Evolutionary conservation across 2,888 invertebrate species (phyloP).

Genomic region (Agonopterix alstromeriana): DNA sequence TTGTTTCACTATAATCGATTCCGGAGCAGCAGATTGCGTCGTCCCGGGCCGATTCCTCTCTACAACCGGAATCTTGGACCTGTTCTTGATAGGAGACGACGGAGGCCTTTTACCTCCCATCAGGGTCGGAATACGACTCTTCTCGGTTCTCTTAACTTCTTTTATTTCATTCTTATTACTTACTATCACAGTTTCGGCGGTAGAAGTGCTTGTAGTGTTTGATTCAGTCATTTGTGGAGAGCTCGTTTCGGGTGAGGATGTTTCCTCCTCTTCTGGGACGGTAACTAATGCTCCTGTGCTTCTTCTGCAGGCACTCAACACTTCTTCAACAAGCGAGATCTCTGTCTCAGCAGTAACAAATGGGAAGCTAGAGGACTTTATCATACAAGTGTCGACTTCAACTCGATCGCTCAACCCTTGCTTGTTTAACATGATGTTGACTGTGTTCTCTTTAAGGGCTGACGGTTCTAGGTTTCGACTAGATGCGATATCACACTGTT

Average conservation of each 20-base stretch:
- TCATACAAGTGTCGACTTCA: slow-evolving; percentile 40
- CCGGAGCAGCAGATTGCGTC: slow-evolving; percentile 32
- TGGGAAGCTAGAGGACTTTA: slow-evolving; percentile 59
- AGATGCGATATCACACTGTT: slow-evolving; percentile 46
- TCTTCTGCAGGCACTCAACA: slow-evolving; percentile 60
- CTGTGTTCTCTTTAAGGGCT: slow-evolving; percentile 59
- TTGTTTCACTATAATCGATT: slow-evolving; percentile 65
- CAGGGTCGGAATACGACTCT: slow-evolving; percentile 74
- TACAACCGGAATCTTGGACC: slow-evolving; percentile 63
- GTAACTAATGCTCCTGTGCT: slow-evolving; percentile 70
- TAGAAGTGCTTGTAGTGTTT: slow-evolving; percentile 81
- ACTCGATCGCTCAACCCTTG: slow-evolving; percentile 32
- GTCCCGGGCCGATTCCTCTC: slow-evolving; percentile 34
- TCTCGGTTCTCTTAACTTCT: slow-evolving; percentile 65
- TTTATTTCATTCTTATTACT: slow-evolving; percentile 72
- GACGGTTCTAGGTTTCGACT: slow-evolving; percentile 51
- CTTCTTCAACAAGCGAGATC: slow-evolving; percentile 64
- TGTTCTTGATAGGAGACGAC: slow-evolving; percentile 53
- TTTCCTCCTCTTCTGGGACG: slow-evolving; percentile 80
- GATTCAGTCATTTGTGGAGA: slow-evolving; percentile 81
- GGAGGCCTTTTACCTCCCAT: slow-evolving; percentile 68
- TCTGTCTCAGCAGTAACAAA: slow-evolving; percentile 48
- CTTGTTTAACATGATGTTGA: slow-evolving; percentile 57
- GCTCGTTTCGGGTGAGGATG: slow-evolving; percentile 64
- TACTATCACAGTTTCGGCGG: slow-evolving; percentile 83